Evolutionary conservation across 2,888 invertebrate species (phyloP).

Genomic region (Acronicta psi): DNA sequence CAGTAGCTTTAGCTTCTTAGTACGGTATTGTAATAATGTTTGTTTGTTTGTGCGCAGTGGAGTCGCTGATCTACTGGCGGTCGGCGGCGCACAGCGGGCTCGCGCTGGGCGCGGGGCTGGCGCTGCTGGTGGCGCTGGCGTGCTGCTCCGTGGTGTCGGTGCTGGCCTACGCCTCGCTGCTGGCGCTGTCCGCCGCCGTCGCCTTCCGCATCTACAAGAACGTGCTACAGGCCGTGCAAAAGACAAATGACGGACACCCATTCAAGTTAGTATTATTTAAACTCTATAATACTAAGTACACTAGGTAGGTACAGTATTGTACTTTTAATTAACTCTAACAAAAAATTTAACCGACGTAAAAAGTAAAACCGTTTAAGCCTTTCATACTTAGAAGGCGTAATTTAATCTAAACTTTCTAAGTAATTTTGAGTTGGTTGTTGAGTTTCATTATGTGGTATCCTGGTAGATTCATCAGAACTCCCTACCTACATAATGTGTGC

Average conservation of each 20-base stretch:
- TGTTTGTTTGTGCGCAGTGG: slow-evolving; percentile 90
- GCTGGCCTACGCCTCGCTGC: slow-evolving; percentile 96
- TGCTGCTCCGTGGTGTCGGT: slow-evolving; percentile 98
- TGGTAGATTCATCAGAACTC: no score
- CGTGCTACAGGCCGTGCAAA: slow-evolving; percentile 98
- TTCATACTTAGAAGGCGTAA: no score
- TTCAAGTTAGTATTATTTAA: slow-evolving; percentile 95
- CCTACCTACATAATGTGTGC: no score
- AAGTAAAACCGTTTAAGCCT: no score
- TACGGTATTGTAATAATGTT: neutral
- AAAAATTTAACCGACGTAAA: no score
- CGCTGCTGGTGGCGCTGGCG: slow-evolving; percentile 97
- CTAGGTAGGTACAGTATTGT: no score
- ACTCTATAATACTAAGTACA: no score
- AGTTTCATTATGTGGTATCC: no score
- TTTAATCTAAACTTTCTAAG: no score
- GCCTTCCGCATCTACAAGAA: slow-evolving; percentile 99
- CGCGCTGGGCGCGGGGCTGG: slow-evolving; percentile 96
- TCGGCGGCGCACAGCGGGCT: slow-evolving; percentile 98
- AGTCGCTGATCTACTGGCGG: slow-evolving; percentile 99
- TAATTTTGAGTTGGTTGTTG: no score
- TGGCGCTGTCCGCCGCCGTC: slow-evolving; percentile 95
- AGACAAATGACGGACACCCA: slow-evolving; percentile 98
- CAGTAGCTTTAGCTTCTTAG: no score
- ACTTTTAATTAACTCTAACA: no score